Evolutionary conservation across 2,797 vertebrate genomes (phyloP).

Genomic region (Trachops cirrhosus): DNA sequence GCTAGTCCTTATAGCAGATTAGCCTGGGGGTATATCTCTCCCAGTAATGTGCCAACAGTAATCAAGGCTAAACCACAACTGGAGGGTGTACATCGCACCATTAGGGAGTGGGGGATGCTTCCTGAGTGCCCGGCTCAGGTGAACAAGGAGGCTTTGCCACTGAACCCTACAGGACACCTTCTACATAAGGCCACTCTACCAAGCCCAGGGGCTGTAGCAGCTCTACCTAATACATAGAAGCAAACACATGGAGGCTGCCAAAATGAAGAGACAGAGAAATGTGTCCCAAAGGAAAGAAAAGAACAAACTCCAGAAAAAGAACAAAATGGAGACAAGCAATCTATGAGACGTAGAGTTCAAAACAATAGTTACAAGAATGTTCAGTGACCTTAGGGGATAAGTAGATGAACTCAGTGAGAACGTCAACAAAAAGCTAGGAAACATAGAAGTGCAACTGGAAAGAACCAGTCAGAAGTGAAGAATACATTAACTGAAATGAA

Average conservation of each 20-base stretch:
- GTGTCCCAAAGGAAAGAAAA: not conserved
- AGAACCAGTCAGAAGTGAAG: not conserved
- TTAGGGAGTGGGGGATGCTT: too few relatives aligned
- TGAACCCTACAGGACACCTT: not conserved
- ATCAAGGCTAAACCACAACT: not conserved
- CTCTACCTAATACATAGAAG: not conserved
- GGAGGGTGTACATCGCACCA: not conserved
- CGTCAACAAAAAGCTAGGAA: not conserved
- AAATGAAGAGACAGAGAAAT: not conserved
- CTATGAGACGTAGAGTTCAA: not conserved
- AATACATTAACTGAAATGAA: not conserved
- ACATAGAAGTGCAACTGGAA: not conserved
- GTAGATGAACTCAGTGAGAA: not conserved
- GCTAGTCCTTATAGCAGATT: not conserved
- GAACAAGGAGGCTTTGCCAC: not conserved
- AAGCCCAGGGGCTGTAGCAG: not conserved
- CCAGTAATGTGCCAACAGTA: not conserved
- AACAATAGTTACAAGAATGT: not conserved
- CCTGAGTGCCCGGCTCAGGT: not conserved
- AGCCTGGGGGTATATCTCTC: not conserved
- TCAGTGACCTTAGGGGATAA: too few relatives aligned
- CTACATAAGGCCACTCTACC: not conserved
- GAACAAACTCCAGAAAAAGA: not conserved
- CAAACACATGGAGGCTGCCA: not conserved
- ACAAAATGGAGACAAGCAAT: not conserved